Conservation (phyloP, 2,797 vertebrate genomes). For the Falco concolor region DNA sequence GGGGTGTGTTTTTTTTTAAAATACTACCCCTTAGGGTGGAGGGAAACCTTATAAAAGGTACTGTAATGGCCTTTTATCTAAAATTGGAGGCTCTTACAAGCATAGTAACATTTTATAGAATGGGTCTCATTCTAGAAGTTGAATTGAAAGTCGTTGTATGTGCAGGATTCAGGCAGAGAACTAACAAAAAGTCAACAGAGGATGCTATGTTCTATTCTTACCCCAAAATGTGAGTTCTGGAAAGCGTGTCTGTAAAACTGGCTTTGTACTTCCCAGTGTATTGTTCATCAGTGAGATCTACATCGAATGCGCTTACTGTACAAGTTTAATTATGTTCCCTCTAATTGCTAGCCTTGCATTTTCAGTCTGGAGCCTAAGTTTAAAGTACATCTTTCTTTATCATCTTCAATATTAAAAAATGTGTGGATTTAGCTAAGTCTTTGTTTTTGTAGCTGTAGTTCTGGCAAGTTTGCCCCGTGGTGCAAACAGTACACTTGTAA, state of each 20-base stretch:
- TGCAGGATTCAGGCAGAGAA: neutral
- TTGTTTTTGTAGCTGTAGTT: neutral
- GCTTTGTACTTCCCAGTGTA: neutral
- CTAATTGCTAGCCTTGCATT: constrained; percentile 17
- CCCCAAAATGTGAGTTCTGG: neutral
- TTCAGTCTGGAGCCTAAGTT: neutral
- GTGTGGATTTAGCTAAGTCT: neutral
- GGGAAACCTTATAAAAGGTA: neutral
- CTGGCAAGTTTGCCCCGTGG: neutral
- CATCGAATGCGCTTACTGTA: neutral
- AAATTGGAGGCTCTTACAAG: neutral
- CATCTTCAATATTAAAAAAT: neutral
- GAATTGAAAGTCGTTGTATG: neutral
- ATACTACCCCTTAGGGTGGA: neutral
- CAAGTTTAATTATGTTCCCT: constrained; percentile 12
- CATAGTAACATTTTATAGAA: neutral
- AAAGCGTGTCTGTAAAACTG: neutral
- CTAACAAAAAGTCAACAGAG: neutral
- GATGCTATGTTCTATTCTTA: neutral
- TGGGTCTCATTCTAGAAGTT: neutral
- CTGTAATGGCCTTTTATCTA: neutral
- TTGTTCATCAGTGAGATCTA: neutral
- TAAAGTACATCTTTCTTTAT: neutral
- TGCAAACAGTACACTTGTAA: neutral
- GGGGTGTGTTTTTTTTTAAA: neutral